Evolutionary conservation across 2,113 vertebrate species (phyloP).

Genomic region (Daubentonia madagascariensis): DNA sequence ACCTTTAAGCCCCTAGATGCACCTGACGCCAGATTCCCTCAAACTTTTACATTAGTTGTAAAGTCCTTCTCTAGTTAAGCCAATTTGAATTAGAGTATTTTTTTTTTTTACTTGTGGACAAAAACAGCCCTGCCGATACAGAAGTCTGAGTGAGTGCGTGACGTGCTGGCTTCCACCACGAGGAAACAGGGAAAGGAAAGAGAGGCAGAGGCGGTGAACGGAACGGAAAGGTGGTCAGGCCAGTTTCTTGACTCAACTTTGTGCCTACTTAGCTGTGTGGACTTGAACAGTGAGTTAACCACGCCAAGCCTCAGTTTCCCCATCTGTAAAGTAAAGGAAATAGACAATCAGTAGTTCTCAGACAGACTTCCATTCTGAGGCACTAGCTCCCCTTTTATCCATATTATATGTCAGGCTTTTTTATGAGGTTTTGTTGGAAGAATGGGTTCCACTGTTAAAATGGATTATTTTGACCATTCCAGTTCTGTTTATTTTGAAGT

Average conservation of each 20-base stretch:
- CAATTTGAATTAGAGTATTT: neutral
- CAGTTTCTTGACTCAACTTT: neutral
- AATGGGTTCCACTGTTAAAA: neutral
- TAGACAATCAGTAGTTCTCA: neutral
- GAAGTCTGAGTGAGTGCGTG: neutral
- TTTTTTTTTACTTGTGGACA: neutral
- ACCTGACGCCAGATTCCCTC: neutral
- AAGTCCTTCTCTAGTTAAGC: neutral
- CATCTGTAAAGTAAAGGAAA: neutral
- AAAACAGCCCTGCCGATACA: neutral
- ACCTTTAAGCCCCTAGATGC: neutral
- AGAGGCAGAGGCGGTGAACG: neutral
- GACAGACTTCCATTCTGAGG: neutral
- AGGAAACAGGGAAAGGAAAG: neutral
- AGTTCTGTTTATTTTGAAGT: conserved; percentile 9
- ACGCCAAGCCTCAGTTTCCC: neutral
- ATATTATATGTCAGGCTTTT: neutral
- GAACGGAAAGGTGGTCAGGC: neutral
- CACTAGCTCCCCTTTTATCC: neutral
- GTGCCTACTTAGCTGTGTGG: neutral
- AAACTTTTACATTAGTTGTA: neutral
- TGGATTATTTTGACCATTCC: neutral
- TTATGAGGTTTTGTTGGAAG: neutral
- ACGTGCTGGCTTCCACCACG: neutral
- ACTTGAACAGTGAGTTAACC: neutral